Evolutionary conservation across 2,113 vertebrate genomes (phyloP), one percentile per base, ranked within the genome.

Genomic region (Pungitius pungitius): DNA sequence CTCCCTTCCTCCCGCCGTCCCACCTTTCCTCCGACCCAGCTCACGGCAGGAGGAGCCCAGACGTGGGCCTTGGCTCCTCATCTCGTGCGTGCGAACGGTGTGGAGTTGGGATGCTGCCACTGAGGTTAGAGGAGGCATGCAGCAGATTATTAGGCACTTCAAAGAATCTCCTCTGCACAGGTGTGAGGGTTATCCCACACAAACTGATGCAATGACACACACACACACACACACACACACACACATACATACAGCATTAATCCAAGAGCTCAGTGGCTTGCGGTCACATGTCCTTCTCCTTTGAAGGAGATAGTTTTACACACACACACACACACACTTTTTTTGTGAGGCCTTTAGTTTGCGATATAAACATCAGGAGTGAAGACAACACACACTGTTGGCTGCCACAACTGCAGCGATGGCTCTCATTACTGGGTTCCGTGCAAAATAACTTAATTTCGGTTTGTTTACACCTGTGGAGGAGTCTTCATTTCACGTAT

Each of bases 61-160:
- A 27, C 62, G 77, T 59, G 70, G 78, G 74, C 61, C 45, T 39
- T 2, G n/a, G 20, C 57, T 70, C 42, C 66, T 61, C 14, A 20
- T 61, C 54, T 85, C 39, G n/a, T 85, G 68, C 68, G 30, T 84
- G 82, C 73, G 77, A 78, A 83, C 69, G 30, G 67, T 73, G 69
- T 60, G 35, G 40, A 45, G 71, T 75, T 69, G 35, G 55, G 69
- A 77, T 78, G 66, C 54, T 73, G 68, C 73, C 59, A 47, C 61
- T 43, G 4, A 62, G 62, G 83, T 78, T 74, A 52, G 37, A 71
- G 24, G 63, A 79, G 75, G 57, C 70, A 60, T 68, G 69, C 67
- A 81, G 63, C 75, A 86, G 73, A 89, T 52, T 51, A 81, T 88
- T 69, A 78, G 52, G 6, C 27, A 82, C 90, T 85, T 92, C 88